phyloP scores from a whole-genome alignment of 2,113 vertebrate species.

The Smithornis capensis region DNA sequence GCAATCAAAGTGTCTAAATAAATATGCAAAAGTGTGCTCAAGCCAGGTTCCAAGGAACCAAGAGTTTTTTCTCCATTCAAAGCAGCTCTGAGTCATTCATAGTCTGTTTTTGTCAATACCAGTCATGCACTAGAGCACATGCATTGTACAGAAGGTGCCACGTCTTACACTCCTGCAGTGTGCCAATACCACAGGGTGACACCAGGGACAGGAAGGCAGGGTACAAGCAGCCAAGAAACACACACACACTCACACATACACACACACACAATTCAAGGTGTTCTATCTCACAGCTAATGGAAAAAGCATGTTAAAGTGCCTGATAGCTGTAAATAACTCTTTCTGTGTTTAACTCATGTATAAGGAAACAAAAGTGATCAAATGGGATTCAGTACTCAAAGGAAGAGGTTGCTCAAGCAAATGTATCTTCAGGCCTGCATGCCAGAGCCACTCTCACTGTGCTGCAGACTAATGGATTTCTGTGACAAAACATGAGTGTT shows the following conservation, averaged over 20 bases:
- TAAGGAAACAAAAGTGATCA: neutral
- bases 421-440: neutral
- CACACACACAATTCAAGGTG: neutral
- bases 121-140: neutral
- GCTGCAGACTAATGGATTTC: neutral
- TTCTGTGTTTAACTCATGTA: neutral
- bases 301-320: neutral
- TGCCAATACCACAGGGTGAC: neutral
- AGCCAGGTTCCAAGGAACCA: neutral
- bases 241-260: neutral
- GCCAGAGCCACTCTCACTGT: neutral
- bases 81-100: accelerated
- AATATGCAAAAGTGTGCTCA: neutral
- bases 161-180: neutral
- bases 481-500: neutral
- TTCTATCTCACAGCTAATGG: neutral
- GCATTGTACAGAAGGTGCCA: neutral
- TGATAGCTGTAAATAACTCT: constrained; percentile 4
- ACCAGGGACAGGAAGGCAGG: neutral
- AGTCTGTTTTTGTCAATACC: neutral
- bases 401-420: neutral
- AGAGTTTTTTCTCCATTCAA: neutral
- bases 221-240: neutral
- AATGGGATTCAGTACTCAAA: neutral
- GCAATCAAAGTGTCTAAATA: neutral